Evolutionary conservation across 2,888 invertebrate genomes (phyloP).

Genomic region (Villa cingulata): DNA sequence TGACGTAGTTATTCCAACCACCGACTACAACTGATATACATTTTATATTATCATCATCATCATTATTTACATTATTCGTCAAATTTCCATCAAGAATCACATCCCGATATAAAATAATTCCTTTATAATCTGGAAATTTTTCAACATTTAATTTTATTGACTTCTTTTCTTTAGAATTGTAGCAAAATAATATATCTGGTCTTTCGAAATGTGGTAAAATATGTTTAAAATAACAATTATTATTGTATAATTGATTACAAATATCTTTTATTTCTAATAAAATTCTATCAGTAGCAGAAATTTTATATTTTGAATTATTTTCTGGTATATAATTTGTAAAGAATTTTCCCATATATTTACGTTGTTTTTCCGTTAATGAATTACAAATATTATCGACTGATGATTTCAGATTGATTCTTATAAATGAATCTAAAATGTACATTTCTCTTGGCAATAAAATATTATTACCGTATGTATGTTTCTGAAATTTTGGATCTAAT

Average conservation of each 20-base stretch:
- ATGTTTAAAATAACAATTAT: conserved; percentile 40
- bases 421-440: conserved; percentile 46
- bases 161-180: conserved; percentile 39
- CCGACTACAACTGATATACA: conserved; percentile 40
- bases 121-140: conserved; percentile 41
- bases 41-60: too few species aligned
- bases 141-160: conserved; percentile 37
- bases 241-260: conserved; percentile 24
- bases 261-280: conserved; percentile 43
- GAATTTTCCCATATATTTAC: conserved; percentile 43
- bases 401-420: conserved; percentile 28
- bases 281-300: conserved; percentile 44
- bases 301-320: conserved; percentile 38
- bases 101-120: conserved; percentile 20
- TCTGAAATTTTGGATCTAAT: conserved; percentile 45
- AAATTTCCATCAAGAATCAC: conserved; percentile 20
- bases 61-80: conserved; percentile 36
- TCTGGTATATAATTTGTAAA: conserved; percentile 45
- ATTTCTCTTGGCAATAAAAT: conserved; percentile 42
- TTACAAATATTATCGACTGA: conserved; percentile 39
- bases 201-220: conserved; percentile 54
- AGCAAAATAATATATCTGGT: conserved; percentile 49
- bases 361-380: conserved; percentile 37
- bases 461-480: conserved; percentile 41
- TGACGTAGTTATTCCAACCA: conserved; percentile 47